Conservation (phyloP, 2,888 invertebrate genomes). For the Tipula lateralis region DNA sequence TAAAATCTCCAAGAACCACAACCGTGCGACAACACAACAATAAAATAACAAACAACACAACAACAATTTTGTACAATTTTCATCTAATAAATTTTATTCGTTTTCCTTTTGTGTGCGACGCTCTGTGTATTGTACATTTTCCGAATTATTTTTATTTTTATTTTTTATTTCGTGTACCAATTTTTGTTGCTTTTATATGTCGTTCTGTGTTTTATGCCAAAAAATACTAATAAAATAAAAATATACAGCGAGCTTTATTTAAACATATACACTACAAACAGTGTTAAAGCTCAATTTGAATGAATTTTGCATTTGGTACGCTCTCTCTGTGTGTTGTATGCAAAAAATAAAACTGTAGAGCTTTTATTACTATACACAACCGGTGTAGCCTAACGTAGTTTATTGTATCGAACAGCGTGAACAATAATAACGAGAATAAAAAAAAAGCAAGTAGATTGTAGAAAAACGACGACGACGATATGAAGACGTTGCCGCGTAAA, state of each 20-base stretch:
- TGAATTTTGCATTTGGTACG: background rate
- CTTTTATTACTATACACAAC: background rate
- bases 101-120: background rate
- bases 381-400: background rate
- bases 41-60: background rate
- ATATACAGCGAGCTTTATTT: background rate
- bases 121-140: background rate
- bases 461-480: background rate
- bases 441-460: background rate
- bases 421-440: background rate
- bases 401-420: background rate
- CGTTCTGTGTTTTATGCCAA: background rate
- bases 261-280: background rate
- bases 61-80: conserved; percentile 2
- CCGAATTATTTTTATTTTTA: background rate
- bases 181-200: background rate
- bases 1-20: conserved; percentile 19
- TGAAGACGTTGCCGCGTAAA: background rate
- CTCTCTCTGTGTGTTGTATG: too few relatives aligned
- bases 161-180: background rate
- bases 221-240: background rate
- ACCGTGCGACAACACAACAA: conserved; percentile 12
- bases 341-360: background rate
- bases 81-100: background rate
- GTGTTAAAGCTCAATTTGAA: conserved; percentile 24